These are phyloP conservation scores for Albula glossodonta DNA, from an alignment of 2,113 vertebrate species.

Conservation along the genomic window DNA sequence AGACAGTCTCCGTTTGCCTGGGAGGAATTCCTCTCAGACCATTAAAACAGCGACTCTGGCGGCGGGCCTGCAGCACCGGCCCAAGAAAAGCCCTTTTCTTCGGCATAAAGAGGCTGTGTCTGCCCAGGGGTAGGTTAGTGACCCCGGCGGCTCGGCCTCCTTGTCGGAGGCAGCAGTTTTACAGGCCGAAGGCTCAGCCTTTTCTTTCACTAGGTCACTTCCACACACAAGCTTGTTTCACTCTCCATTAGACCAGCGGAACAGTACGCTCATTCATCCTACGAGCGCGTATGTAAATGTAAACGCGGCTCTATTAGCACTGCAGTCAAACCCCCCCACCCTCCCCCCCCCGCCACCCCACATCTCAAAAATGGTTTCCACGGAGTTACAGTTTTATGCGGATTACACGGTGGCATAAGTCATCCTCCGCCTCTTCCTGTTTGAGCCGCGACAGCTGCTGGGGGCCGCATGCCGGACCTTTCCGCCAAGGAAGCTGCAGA, in stretches of 20 bases:
- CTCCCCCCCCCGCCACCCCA: not conserved
- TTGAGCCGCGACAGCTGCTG: not conserved
- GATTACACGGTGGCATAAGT: not conserved
- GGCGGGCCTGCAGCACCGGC: constrained; percentile 39
- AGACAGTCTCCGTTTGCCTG: constrained; percentile 14
- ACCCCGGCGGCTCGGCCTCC: constrained; percentile 48
- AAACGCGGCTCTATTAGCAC: not conserved
- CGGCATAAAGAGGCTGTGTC: constrained; percentile 74
- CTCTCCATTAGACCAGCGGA: not conserved
- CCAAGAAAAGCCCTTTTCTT: constrained; percentile 59
- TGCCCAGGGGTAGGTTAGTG: constrained; percentile 57
- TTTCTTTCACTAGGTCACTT: not conserved
- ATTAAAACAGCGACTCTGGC: constrained; percentile 17
- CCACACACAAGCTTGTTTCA: not conserved
- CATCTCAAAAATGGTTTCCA: not conserved
- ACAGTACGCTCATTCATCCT: not conserved
- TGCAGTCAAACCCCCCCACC: not conserved
- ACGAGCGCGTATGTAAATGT: not conserved
- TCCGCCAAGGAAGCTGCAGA: not conserved
- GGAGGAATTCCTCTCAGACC: constrained; percentile 10
- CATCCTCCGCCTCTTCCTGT: not conserved
- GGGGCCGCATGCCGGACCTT: not conserved
- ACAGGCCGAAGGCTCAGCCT: not conserved
- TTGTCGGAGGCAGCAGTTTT: not conserved
- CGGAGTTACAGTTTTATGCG: not conserved